Percentiles rank a stretch among this genome's conserved stretches.
Evolutionary conservation across 1,140 invertebrate species (phyloP).

Genomic region (Brachionus manjavacas): DNA sequence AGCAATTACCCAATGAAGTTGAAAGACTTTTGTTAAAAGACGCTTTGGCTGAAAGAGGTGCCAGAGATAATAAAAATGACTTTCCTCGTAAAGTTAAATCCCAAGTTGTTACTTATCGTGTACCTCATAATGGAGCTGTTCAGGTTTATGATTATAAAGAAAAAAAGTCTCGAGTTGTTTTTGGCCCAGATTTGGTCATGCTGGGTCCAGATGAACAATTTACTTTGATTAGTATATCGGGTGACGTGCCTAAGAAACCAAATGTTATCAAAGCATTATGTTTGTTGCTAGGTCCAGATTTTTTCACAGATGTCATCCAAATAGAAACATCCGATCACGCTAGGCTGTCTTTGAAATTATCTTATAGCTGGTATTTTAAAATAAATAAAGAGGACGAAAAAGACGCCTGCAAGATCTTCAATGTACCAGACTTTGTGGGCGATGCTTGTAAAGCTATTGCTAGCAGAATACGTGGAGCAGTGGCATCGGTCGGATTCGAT

Average conservation of each 20-base stretch:
- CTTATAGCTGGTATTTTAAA: constrained; percentile 59
- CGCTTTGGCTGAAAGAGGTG: constrained; percentile 40
- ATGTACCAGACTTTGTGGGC: constrained; percentile 61
- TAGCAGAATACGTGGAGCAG: constrained; percentile 59
- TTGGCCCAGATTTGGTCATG: constrained; percentile 63
- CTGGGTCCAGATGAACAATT: constrained; percentile 62
- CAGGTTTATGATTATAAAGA: constrained; percentile 62
- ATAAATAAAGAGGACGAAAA: constrained; percentile 14
- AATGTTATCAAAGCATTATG: constrained; percentile 60
- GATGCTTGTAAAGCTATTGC: constrained; percentile 62
- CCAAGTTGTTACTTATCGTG: constrained; percentile 58
- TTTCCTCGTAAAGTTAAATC: constrained; percentile 9
- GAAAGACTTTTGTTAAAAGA: constrained; percentile 46
- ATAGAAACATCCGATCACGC: constrained; percentile 62
- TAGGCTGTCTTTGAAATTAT: constrained; percentile 58
- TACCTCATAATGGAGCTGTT: constrained; percentile 62
- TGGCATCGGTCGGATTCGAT: constrained; percentile 60
- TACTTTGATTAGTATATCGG: constrained; percentile 59
- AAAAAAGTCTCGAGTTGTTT: constrained; percentile 59
- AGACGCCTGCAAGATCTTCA: constrained; percentile 58
- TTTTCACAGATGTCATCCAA: constrained; percentile 60
- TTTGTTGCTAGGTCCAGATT: constrained; percentile 60
- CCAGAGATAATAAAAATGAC: constrained; percentile 52
- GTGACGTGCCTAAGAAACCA: constrained; percentile 60
- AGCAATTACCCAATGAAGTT: constrained; percentile 57